phyloP scores from a whole-genome alignment of 2,113 vertebrate species.

The Calidris pugnax region DNA sequence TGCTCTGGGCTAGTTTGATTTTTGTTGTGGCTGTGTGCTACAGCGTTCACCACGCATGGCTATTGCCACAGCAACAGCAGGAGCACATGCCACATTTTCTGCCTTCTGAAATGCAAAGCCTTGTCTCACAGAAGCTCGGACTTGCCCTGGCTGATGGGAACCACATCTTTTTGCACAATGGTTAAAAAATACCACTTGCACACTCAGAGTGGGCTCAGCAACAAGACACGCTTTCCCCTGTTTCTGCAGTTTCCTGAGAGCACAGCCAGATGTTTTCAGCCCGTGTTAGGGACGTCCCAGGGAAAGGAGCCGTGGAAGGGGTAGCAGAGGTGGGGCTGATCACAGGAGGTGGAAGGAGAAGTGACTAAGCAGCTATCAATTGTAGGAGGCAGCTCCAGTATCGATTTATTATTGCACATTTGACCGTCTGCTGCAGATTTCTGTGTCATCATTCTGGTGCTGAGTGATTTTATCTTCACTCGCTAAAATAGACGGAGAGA shows the following conservation, averaged over 20 bases:
- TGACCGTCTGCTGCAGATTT: background rate
- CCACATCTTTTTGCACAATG: background rate
- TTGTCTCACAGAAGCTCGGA: background rate
- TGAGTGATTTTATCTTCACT: background rate
- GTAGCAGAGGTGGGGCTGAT: background rate
- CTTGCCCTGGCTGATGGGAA: background rate
- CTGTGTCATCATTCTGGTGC: background rate
- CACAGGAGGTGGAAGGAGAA: background rate
- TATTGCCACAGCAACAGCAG: background rate
- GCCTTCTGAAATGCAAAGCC: background rate
- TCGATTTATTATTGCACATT: background rate
- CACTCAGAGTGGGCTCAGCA: background rate
- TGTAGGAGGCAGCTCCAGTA: background rate
- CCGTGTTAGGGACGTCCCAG: background rate
- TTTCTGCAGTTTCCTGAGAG: conserved; percentile 1
- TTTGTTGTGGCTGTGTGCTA: background rate
- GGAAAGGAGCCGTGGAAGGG: background rate
- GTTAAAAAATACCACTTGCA: conserved; percentile 12
- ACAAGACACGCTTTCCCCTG: background rate
- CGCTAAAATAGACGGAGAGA: background rate
- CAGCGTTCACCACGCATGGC: background rate
- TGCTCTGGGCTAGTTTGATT: background rate
- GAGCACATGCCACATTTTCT: background rate
- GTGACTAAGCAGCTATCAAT: background rate
- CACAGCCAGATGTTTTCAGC: background rate